Conservation (phyloP, 2,797 vertebrate genomes). For the Microhierax caerulescens region DNA sequence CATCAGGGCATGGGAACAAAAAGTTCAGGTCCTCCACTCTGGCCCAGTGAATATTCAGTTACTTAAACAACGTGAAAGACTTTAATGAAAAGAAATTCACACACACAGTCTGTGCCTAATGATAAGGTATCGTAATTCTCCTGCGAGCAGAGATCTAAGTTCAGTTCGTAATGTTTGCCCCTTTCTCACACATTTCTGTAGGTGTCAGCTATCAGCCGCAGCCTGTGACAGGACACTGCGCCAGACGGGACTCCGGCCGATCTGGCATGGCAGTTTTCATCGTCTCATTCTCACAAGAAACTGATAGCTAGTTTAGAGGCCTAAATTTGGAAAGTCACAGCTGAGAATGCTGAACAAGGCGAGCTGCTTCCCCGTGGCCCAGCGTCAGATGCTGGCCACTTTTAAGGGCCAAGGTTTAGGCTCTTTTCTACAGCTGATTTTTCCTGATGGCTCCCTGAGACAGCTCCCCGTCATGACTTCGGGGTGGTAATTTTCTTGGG, state of each 20-base stretch:
- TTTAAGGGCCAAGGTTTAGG: background rate
- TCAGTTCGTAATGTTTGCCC: background rate
- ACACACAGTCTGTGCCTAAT: background rate
- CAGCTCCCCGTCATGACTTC: background rate
- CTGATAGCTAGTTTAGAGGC: background rate
- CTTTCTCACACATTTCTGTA: background rate
- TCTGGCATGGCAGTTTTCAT: background rate
- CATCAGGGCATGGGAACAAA: background rate
- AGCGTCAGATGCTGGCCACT: rapidly evolving
- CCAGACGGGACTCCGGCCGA: rapidly evolving
- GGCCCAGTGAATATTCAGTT: background rate
- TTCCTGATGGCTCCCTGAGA: background rate
- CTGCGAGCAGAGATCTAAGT: background rate
- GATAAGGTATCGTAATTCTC: background rate
- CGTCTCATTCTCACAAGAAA: background rate
- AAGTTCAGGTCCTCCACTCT: background rate
- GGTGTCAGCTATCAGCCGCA: background rate
- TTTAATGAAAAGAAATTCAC: background rate
- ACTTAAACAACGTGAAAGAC: background rate
- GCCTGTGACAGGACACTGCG: background rate
- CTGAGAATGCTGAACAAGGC: conserved; percentile 12
- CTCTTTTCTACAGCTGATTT: background rate
- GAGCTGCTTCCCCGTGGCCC: background rate
- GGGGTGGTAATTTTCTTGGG: background rate
- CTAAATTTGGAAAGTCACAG: conserved; percentile 46